Base-by-base conservation (phyloP, 2,113 vertebrate species). In the Gracilinanus agilis region DNA sequence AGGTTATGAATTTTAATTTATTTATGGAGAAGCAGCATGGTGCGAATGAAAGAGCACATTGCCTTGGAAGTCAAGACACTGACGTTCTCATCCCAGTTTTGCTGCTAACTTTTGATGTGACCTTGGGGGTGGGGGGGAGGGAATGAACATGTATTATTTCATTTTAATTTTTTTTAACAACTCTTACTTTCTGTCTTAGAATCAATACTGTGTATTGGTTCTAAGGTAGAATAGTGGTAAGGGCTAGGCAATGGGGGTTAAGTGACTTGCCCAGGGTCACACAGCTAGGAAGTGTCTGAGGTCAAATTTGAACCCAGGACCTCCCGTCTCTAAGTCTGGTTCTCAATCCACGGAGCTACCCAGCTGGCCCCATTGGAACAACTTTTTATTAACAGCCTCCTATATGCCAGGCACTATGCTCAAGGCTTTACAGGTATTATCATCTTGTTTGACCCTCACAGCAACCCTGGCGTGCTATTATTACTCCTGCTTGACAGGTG, bases 11-110 rank as follows among this genome's bases (percentile, higher is more conserved):
- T 95, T 92, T 89, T 24, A 61, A 89, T 83, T 94, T 55, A 83
- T 58, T 54, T 54, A 53, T 94, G 94, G 54, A 55, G 67, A 83
- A 83, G 67, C n/a, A 40, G 67, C 67, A 83, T 83, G 67, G 23
- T 40, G 67, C 40, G 67, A 83, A 83, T 40, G 67, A 83, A 83
- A 83, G 29, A 19, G 13, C 1, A 19, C 1, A 16, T 24, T 67
- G 29, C 19, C 34, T 83, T 83, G n/a, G 34, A 83, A 83, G 67
- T 83, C 67, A 40, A 83, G 67, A 83, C 19, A 40, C n/a, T 16
- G 5, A 83, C 6, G n/a, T 83, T 83, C 67, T 83, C 67, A 83
- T 83, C 40, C n/a, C 67, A 83, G n/a, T 19, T 83, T 83, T 40
- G 67, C n/a, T 83, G n/a, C 34, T 83, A 83, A 83, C 67, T 83